Conservation (phyloP, 1,140 invertebrate species). For the Aphis gossypii region DNA sequence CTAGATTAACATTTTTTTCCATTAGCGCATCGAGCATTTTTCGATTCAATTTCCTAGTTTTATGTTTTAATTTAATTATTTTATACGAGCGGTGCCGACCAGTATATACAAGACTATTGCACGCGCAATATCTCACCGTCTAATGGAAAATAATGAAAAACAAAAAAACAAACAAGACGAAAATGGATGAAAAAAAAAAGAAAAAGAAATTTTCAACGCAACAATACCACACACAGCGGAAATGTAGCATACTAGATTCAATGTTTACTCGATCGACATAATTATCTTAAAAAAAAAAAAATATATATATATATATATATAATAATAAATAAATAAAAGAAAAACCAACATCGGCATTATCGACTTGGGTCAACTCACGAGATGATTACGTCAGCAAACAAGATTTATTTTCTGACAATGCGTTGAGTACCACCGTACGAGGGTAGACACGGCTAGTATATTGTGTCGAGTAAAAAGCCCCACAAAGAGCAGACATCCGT, state of each 20-base stretch:
- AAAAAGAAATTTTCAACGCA: not conserved
- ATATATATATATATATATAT: too few species aligned
- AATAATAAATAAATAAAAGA: not conserved
- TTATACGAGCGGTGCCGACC: not conserved
- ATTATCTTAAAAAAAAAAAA: conserved; percentile 13
- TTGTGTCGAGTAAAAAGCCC: not conserved
- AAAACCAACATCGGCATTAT: not conserved
- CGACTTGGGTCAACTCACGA: not conserved
- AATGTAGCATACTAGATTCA: not conserved
- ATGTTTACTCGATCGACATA: conserved; percentile 25
- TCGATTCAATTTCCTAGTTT: conserved; percentile 29
- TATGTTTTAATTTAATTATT: conserved; percentile 33
- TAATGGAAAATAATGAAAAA: conserved; percentile 7
- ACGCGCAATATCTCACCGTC: not conserved
- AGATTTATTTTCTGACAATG: conserved; percentile 7
- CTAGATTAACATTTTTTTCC: conserved; percentile 42
- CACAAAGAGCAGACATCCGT: not conserved
- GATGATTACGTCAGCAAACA: not conserved
- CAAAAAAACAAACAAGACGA: not conserved
- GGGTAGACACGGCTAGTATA: not conserved
- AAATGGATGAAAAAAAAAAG: not conserved
- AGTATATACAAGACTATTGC: not conserved
- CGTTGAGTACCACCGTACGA: too few species aligned
- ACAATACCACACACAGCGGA: not conserved
- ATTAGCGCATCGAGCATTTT: conserved; percentile 33